phyloP scores from a whole-genome alignment of 2,113 vertebrate species.

The Hippocampus zosterae region DNA sequence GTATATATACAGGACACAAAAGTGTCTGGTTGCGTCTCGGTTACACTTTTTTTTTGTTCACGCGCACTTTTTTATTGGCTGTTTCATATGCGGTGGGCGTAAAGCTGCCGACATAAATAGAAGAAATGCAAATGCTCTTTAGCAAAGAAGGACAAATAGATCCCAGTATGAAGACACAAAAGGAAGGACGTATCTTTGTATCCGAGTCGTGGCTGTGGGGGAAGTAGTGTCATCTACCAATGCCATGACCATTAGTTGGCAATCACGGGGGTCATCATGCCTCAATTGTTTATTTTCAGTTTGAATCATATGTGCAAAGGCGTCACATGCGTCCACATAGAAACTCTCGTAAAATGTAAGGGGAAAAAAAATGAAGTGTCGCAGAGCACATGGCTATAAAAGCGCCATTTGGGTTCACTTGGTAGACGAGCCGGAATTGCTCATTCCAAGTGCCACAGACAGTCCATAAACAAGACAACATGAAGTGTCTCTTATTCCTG shows the following conservation, averaged over 20 bases:
- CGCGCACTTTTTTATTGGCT: too few species aligned
- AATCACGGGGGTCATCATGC: neutral
- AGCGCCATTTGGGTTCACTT: neutral
- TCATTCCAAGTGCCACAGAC: neutral
- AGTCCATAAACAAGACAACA: neutral
- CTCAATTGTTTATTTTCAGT: constrained; percentile 2
- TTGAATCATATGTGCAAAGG: neutral
- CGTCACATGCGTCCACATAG: neutral
- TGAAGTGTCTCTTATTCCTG: neutral
- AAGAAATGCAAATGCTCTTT: neutral
- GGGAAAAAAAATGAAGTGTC: neutral
- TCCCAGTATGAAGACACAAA: neutral
- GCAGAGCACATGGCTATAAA: neutral
- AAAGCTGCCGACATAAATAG: neutral
- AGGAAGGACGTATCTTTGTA: neutral
- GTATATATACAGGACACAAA: too few species aligned
- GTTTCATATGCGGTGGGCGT: too few species aligned
- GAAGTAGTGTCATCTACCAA: constrained; percentile 3
- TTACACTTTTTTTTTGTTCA: too few species aligned
- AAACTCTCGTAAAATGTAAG: neutral
- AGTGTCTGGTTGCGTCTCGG: too few species aligned
- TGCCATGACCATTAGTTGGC: constrained; percentile 18
- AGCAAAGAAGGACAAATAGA: neutral
- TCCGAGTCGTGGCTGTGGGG: constrained; percentile 2
- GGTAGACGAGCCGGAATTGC: neutral